Conservation (phyloP, 2,113 vertebrate genomes). For the Malurus elegans region DNA sequence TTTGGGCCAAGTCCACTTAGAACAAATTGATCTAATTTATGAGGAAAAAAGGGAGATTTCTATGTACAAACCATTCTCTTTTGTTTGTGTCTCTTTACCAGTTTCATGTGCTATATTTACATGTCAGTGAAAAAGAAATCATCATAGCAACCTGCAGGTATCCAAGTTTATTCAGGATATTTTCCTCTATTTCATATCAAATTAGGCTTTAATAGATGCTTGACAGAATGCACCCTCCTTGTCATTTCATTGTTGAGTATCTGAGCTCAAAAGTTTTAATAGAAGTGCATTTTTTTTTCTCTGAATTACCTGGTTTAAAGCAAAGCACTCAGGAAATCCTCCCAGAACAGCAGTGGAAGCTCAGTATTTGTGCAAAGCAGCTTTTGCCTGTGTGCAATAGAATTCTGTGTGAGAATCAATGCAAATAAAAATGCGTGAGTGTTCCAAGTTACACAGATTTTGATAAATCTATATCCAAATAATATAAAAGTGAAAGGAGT, state of each 20-base stretch:
- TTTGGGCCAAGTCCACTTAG: neutral
- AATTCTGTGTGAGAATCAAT: neutral
- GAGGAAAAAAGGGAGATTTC: neutral
- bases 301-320: neutral
- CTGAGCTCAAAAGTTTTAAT: neutral
- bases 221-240: neutral
- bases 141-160: neutral
- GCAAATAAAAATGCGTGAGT: neutral
- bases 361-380: slow-evolving; percentile 15
- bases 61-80: neutral
- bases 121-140: neutral
- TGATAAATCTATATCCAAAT: neutral
- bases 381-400: neutral
- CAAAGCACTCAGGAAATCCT: neutral
- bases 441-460: neutral
- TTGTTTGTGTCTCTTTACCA: neutral
- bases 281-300: neutral
- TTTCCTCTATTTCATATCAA: neutral
- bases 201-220: neutral
- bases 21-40: neutral
- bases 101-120: neutral
- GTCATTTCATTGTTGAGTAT: neutral
- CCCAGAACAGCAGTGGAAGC: neutral
- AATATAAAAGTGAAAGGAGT: neutral
- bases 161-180: neutral